These are phyloP conservation scores for Epirrhoe tristata DNA, from an alignment of 2,888 invertebrate species.

Conservation along the genomic window DNA sequence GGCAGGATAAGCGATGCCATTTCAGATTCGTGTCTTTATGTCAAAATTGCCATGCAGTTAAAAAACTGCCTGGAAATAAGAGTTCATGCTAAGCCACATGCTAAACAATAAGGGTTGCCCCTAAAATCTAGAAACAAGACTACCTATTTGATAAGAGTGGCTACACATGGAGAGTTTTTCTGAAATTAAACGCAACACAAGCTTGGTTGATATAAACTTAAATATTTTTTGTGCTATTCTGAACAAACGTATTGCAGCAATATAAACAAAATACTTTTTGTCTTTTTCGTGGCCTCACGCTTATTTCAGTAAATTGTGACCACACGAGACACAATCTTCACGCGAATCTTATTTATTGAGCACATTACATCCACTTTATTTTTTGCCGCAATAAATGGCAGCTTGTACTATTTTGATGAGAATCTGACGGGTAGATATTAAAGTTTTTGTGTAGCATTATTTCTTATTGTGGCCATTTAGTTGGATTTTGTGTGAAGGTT, in stretches of 20 bases:
- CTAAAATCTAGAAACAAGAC: no score
- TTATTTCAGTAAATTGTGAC: constrained; percentile 14
- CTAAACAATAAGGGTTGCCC: no score
- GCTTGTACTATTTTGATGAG: constrained; percentile 21
- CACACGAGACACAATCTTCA: constrained; percentile 15
- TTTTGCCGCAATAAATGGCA: constrained; percentile 20
- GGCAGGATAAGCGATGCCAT: no score
- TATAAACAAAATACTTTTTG: constrained; percentile 2
- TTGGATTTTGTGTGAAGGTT: not conserved
- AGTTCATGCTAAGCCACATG: no score
- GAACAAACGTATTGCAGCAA: not conserved
- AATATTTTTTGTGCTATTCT: not conserved
- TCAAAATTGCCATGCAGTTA: no score
- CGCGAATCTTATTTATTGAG: constrained; percentile 18
- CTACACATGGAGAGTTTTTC: not conserved
- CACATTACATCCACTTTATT: constrained; percentile 19
- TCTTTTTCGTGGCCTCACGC: constrained; percentile 7
- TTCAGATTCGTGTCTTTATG: no score
- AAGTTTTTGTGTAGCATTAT: constrained; percentile 16
- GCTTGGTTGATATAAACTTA: no score
- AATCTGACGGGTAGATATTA: constrained; percentile 19
- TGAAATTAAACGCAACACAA: no score
- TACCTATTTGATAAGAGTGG: no score
- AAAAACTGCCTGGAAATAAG: no score
- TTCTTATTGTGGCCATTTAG: constrained; percentile 4